Evolutionary conservation across 1,140 invertebrate species (phyloP), one percentile per base, ranked within the genome.

Genomic region (Hyles vespertilio): DNA sequence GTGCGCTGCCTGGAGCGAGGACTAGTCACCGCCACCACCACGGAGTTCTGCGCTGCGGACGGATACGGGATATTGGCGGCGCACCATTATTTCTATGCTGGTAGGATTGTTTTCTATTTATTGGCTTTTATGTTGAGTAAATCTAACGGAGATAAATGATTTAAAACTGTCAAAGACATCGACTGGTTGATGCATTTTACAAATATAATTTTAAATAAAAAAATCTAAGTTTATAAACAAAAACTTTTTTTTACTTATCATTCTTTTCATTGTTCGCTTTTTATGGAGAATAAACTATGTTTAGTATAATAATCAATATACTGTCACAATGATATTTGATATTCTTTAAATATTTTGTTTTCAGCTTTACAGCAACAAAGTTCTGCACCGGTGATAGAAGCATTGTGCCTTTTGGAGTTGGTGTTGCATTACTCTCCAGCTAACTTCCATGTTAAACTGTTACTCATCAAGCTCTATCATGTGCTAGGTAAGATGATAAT

Each of bases 381-480:
- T 10, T 80, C 86, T 2, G 79, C 91, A 61, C 92, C 92, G 67
- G 77, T 95, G 61, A 71, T 94, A 59, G 92, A 92, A 76, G 93
- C 92, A 4, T 62, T 95, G 9, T 89, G 92, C 44, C 76, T 96
- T 7, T 81, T 97, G 59, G 94, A 96, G 77, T 89, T 92, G 75
- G 92, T 94, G 11, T 80, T 96, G 8, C 89, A 91, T 36, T 90
- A 92, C 61, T 95, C 94, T 75, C 94, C 94, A 1, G 92, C 93
- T 61, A 96, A 96, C 87, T 95, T 94, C 70, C 94, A 96, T 75
- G 91, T 93, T 32, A 96, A 96, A 79, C 77, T 96, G 52, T 79
- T 96, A 5, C 90, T 95, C 6, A 84, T 95, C 32, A 91, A 93
- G 55, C 89, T 95, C 1, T 96, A 96, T 75, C 93, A 94, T 78